A percentile compares a stretch with the other conserved stretches of the same genome.
Evolutionary conservation across 2,797 vertebrate genomes (phyloP).

Genomic region (Mustela erminea): DNA sequence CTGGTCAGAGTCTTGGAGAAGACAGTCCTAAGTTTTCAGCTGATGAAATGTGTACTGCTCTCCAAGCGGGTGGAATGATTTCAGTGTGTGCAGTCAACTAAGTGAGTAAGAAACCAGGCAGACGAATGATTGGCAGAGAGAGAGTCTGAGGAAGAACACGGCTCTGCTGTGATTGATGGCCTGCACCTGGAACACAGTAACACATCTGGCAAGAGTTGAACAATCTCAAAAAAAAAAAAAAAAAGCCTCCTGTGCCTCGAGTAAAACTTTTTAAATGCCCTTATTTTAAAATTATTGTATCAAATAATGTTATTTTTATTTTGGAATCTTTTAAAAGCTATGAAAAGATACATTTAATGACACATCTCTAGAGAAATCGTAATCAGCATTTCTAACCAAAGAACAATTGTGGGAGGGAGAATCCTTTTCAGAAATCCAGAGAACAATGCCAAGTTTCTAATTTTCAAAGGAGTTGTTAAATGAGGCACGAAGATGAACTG

Average conservation of each 20-base stretch:
- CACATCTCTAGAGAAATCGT: slow-evolving; percentile 61
- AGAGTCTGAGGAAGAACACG: background rate
- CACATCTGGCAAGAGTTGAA: background rate
- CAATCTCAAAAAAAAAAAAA: slow-evolving; percentile 23
- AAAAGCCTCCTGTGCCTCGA: background rate
- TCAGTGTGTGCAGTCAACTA: background rate
- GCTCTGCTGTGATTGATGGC: background rate
- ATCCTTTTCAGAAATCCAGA: slow-evolving; percentile 76
- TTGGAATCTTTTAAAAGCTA: slow-evolving; percentile 69
- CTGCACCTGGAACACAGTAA: slow-evolving; percentile 1
- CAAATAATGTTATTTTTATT: slow-evolving; percentile 72
- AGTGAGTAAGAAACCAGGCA: slow-evolving; percentile 30
- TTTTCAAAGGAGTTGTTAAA: slow-evolving; percentile 75
- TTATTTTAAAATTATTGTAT: slow-evolving; percentile 69
- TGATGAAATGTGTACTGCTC: background rate
- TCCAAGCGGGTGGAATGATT: slow-evolving; percentile 17
- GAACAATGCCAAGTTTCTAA: slow-evolving; percentile 78
- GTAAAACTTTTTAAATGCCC: slow-evolving; percentile 34
- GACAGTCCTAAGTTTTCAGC: background rate
- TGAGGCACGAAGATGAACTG: slow-evolving; percentile 68
- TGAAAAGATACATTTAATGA: slow-evolving; percentile 70
- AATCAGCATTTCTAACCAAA: slow-evolving; percentile 79
- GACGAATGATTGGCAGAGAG: slow-evolving; percentile 37
- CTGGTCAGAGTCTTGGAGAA: background rate
- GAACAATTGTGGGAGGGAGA: slow-evolving; percentile 81